Percentiles rank a stretch among this genome's conserved stretches.
These are phyloP conservation scores for Hycleus phaleratus DNA, from an alignment of 1,140 invertebrate genomes.

Conservation along the genomic window DNA sequence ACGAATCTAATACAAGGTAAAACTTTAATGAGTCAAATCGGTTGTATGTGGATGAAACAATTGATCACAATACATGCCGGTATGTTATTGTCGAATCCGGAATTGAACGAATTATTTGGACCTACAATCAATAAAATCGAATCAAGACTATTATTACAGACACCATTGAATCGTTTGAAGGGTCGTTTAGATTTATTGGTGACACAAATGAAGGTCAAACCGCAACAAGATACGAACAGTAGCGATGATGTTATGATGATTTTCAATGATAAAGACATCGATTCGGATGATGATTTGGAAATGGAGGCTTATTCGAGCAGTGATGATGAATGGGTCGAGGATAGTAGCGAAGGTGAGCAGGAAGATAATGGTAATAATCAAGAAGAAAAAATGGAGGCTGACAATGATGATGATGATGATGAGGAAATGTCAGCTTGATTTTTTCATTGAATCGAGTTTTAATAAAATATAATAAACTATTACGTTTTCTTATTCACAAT, in stretches of 20 bases:
- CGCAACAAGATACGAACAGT: slow-evolving; percentile 37
- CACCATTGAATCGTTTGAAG: slow-evolving; percentile 47
- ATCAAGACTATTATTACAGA: slow-evolving; percentile 46
- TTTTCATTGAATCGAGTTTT: background rate
- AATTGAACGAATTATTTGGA: slow-evolving; percentile 46
- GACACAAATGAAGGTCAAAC: slow-evolving; percentile 44
- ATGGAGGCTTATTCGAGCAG: slow-evolving; percentile 26
- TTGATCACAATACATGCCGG: slow-evolving; percentile 54
- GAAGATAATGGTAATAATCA: slow-evolving; percentile 1
- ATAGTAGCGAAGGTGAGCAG: slow-evolving; percentile 15
- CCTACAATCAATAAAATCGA: slow-evolving; percentile 54
- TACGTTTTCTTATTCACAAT: too few species aligned
- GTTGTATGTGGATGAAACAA: slow-evolving; percentile 52
- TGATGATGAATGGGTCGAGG: slow-evolving; percentile 39
- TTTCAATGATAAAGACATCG: slow-evolving; percentile 49
- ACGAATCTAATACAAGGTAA: slow-evolving; percentile 52
- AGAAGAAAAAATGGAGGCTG: slow-evolving; percentile 8
- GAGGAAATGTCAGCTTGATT: slow-evolving; percentile 14
- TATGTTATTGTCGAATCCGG: slow-evolving; percentile 52
- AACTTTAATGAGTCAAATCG: slow-evolving; percentile 50
- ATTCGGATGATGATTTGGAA: slow-evolving; percentile 26
- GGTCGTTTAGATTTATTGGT: slow-evolving; percentile 52
- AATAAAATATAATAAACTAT: too few species aligned
- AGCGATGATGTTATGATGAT: slow-evolving; percentile 46
- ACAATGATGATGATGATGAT: slow-evolving; percentile 12